Percentiles rank a stretch among this genome's conserved stretches.
Evolutionary conservation across 1,140 invertebrate species (phyloP).

Genomic region (Bombyx mandarina): DNA sequence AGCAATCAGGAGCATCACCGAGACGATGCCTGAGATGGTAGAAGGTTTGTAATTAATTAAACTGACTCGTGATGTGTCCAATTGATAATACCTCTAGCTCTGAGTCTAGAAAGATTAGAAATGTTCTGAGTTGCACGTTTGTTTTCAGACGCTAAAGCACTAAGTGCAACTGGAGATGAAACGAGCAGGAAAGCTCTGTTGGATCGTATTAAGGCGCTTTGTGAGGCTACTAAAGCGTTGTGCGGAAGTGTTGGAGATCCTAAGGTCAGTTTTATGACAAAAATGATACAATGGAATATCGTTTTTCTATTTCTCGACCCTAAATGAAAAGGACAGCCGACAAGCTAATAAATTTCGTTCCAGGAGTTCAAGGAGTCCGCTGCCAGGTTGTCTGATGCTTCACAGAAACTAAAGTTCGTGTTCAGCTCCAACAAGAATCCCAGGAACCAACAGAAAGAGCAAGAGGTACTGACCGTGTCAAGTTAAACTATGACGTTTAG

Average conservation of each 20-base stretch:
- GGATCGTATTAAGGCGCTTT: constrained; percentile 7
- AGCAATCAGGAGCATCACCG: constrained; percentile 18
- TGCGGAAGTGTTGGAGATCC: constrained; percentile 6
- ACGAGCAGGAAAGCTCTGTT: constrained; percentile 4
- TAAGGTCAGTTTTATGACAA: constrained; percentile 1
- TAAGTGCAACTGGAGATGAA: constrained; percentile 3
- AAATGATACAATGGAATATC: background rate
- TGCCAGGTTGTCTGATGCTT: constrained; percentile 16
- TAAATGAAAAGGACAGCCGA: background rate
- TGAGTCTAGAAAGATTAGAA: background rate
- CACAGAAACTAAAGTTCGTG: constrained; percentile 17
- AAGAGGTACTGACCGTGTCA: constrained; percentile 12
- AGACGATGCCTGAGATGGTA: constrained; percentile 26
- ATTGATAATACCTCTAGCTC: background rate
- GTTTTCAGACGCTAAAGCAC: constrained; percentile 1
- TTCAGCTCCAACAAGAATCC: constrained; percentile 15
- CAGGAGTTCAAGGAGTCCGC: constrained; percentile 17
- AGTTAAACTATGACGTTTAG: background rate
- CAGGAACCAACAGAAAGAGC: constrained; percentile 9
- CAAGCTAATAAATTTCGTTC: constrained; percentile 1
- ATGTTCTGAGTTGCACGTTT: background rate
- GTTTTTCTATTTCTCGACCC: background rate
- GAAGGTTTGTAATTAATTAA: constrained; percentile 4
- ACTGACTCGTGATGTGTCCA: background rate
- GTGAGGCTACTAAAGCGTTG: constrained; percentile 12